Evolutionary conservation across 2,113 vertebrate species (phyloP).

Genomic region (Etheostoma cragini): DNA sequence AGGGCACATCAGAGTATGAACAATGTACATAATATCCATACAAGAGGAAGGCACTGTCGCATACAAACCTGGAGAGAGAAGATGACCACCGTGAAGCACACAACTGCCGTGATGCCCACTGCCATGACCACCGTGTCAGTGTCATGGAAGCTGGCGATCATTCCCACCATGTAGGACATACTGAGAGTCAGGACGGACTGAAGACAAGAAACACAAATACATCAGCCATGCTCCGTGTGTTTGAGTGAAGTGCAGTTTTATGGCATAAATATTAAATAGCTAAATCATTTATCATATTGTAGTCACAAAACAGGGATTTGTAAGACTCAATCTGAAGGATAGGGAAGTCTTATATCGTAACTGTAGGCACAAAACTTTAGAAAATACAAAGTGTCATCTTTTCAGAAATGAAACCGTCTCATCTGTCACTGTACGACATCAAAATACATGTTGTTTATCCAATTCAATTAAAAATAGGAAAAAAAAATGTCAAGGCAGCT

Average conservation of each 20-base stretch:
- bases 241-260: neutral
- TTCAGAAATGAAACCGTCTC: neutral
- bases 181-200: conserved; percentile 93
- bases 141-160: conserved; percentile 94
- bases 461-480: neutral
- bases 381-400: neutral
- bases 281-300: neutral
- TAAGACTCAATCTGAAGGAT: neutral
- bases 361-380: neutral
- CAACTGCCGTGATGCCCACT: conserved; percentile 91
- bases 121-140: conserved; percentile 94
- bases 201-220: conserved; percentile 25
- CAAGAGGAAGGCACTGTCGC: neutral
- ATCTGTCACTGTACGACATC: neutral
- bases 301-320: neutral
- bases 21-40: neutral
- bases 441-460: neutral
- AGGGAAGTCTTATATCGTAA: neutral
- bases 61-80: conserved; percentile 93
- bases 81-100: conserved; percentile 94
- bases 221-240: conserved; percentile 13
- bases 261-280: neutral
- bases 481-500: neutral
- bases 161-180: conserved; percentile 97
- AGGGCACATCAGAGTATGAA: neutral